Evolutionary conservation across 2,113 vertebrate species (phyloP).

Genomic region (Oenanthe melanoleuca): DNA sequence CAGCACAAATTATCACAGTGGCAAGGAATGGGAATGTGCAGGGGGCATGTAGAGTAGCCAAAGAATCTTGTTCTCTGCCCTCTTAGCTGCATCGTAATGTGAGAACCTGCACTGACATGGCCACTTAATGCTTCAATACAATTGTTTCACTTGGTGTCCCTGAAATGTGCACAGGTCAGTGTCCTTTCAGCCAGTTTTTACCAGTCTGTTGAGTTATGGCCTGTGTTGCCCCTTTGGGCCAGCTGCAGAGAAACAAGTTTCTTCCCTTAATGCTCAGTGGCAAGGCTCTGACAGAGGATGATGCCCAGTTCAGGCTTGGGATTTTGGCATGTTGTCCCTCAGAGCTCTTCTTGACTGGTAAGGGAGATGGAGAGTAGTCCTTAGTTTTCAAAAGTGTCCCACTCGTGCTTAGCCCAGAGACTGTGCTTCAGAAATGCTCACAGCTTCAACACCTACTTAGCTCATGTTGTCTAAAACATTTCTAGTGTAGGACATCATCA

Average conservation of each 20-base stretch:
- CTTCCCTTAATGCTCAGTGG: background rate
- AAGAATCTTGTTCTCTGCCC: background rate
- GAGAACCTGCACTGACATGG: rapidly evolving
- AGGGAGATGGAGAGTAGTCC: background rate
- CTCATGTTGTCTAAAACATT: background rate
- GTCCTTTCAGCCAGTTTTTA: background rate
- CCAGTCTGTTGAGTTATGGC: background rate
- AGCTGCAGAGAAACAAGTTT: background rate
- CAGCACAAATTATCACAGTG: background rate
- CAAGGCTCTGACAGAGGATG: background rate
- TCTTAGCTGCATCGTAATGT: rapidly evolving
- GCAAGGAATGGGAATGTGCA: background rate
- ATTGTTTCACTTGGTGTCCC: background rate
- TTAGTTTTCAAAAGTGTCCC: background rate
- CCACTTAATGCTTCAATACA: background rate
- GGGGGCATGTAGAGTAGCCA: background rate
- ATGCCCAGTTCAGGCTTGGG: background rate
- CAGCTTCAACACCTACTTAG: background rate
- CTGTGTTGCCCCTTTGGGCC: background rate
- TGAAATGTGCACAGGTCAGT: background rate
- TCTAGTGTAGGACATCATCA: background rate
- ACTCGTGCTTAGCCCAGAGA: background rate
- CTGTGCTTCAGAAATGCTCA: background rate
- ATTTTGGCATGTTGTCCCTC: background rate
- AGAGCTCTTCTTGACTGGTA: background rate